Conservation (phyloP, 2,113 vertebrate species). For the Clupea harengus region DNA sequence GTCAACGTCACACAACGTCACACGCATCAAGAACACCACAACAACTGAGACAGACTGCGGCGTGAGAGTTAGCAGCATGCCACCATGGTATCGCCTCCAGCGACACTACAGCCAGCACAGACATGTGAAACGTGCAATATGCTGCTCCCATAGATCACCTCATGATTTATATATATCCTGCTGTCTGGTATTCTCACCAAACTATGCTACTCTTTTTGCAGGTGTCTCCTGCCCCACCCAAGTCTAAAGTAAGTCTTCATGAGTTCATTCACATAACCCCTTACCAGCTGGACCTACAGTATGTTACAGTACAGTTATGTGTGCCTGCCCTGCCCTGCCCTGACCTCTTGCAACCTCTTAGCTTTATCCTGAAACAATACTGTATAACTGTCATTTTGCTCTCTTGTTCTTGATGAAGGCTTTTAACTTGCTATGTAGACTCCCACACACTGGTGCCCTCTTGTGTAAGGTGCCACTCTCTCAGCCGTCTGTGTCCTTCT, state of each 20-base stretch:
- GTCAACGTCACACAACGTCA: neutral
- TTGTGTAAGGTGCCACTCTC: slow-evolving; percentile 7
- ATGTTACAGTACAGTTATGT: neutral
- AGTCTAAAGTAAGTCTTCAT: slow-evolving; percentile 74
- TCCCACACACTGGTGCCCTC: neutral
- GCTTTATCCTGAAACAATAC: neutral
- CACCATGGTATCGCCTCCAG: neutral
- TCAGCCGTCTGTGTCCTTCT: neutral
- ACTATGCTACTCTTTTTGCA: slow-evolving; percentile 46
- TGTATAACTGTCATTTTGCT: neutral
- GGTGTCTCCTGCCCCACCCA: slow-evolving; percentile 75
- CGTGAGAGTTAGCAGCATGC: neutral
- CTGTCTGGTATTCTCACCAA: neutral
- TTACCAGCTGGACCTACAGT: neutral
- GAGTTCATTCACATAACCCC: neutral
- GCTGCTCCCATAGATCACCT: neutral
- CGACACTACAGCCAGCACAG: neutral
- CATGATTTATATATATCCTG: neutral
- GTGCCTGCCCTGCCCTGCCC: neutral
- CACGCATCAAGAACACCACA: too few species aligned
- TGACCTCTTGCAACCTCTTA: neutral
- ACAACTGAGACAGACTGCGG: neutral
- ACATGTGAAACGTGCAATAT: too few species aligned
- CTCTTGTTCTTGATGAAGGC: neutral
- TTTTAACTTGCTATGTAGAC: neutral